Evolutionary conservation across 2,888 invertebrate species (phyloP), one percentile per base, ranked within the genome.

Genomic region (Cataglyphis rosenhaueri): DNA sequence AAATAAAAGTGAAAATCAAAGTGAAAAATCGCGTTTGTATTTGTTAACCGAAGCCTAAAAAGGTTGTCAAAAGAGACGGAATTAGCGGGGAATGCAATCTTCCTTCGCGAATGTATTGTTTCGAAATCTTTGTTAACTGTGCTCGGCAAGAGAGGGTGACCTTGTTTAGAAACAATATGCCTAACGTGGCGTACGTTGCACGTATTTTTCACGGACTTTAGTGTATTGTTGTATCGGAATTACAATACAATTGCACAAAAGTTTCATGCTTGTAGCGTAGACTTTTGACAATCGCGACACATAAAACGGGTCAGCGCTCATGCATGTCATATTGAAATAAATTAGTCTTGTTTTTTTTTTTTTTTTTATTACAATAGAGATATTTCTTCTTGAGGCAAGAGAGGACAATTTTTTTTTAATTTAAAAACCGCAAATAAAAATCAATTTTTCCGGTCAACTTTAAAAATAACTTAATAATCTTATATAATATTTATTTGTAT

Each of bases 81-180:
- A 79, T 79, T 79, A 79, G 59, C 57, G 71, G 71, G 59, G n/a
- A 79, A 79, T 79, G 44, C 78, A 79, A 79, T 79, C 78, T 79
- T 79, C 71, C 44, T 59, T 85, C 68, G 83, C 57, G 52, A 74
- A 35, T 52, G 64, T 35, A 83, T 81, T 85, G 85, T 84, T 41
- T 68, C 78, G 64, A 35, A 70, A 75, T 74, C 70, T 79, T 85
- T 85, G 83, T 85, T 74, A 35, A 52, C 41, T 29, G 29, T 29
- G 73, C 35, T 48, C 52, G n/a, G 48, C 35, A 21, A 57, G 57
- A 57, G 71, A 41, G 35, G n/a, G 41, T 12, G 41, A 81, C 44
- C 71, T 85, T 76, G 79, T 84, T 85, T 71, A 75, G 70, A 71
- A 81, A 86, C 86, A 83, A 85, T 81, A 62, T 61, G 48, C 32